Base-by-base conservation (phyloP, 2,113 vertebrate species). In the Syngnathoides biaculeatus region DNA sequence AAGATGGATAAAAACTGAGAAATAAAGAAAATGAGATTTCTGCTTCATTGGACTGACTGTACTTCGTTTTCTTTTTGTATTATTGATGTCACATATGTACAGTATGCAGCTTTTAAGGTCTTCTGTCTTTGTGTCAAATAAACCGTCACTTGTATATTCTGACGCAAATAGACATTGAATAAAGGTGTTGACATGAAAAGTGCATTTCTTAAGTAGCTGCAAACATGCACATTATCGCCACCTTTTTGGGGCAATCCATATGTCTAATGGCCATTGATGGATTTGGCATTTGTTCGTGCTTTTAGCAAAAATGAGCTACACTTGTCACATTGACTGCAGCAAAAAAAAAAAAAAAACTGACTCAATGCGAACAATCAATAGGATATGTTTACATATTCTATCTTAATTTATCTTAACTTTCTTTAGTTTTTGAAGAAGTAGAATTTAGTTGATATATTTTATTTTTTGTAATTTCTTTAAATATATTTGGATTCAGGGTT, bases 111-210 rank as follows among this genome's bases (percentile, higher is more conserved):
- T 73, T 80, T 73, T 14, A 80, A 39, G 80, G 81, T 83, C 70
- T 58, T 81, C 71, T 67, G 81, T 86, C 66, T 68, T 80, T 75
- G 72, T 89, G 42, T 95, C 94, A 89, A 93, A 92, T 52, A 75
- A 81, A 90, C 81, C 85, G 92, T 93, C 94, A 91, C 92, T 93
- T 90, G 94, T 98, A 94, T 90, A 93, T 92, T 94, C 22, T 95
- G 84, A 68, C 71, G 79, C 69, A 60, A 67, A 64, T 48, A 30
- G n/a, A 64, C 4, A 22, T 30, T 20, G 15, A 50, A 27, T 64
- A 47, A 50, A 48, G 45, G n/a, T 9, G 38, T 24, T 22, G 30
- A 35, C 9, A 9, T 38, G 17, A 9, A n/a, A 39, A 59, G 57
- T n/a, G 57, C 8, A 19, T 58, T 58, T 20, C 45, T 20, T 20